Evolutionary conservation across 2,888 invertebrate species (phyloP), one percentile per base, ranked within the genome.

Genomic region (Actias luna): DNA sequence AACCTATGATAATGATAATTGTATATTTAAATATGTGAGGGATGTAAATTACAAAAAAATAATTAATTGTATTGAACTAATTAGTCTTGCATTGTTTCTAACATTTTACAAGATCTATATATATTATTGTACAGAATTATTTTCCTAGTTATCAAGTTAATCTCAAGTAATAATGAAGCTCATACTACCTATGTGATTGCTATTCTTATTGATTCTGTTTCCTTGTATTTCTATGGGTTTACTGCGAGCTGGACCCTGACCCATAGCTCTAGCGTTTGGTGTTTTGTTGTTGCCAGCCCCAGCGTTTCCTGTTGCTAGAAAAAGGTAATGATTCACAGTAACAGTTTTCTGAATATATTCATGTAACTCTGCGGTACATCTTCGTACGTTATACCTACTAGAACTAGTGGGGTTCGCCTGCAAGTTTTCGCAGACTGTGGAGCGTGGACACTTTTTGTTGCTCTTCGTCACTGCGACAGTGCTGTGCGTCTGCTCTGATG

Each of bases 181-280:
- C 5, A 12, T 35, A 59, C 64, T 63, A 87, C 88, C 85, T 39
- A 83, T 61, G 61, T 81, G 77, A 59, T 67, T 76, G 64, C 67
- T 79, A 62, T 70, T 78, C 65, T 78, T 83, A 61, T 69, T 78
- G 50, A 57, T 68, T 27, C 78, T 78, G 5, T 72, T 22, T 2
- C 73, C 73, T 69, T 84, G 87, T 60, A 92, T 91, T 68, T 92
- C 92, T 10, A 92, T 86, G 29, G 92, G 92, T 69, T 90, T 89
- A 77, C 85, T 88, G 68, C 86, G 83, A 1, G 74, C 67, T 1
- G 82, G 80, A 5, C 8, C 62, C 58, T 16, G 63, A 35, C 18
- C 64, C 57, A 27, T 63, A 46, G 61, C 64, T 61, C 64, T 68
- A 68, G 65, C 67, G n/a, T 59, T 69, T 8, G 61, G 60, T 18